Conservation (phyloP, 2,888 invertebrate genomes). For the Cerceris rybyensis region DNA sequence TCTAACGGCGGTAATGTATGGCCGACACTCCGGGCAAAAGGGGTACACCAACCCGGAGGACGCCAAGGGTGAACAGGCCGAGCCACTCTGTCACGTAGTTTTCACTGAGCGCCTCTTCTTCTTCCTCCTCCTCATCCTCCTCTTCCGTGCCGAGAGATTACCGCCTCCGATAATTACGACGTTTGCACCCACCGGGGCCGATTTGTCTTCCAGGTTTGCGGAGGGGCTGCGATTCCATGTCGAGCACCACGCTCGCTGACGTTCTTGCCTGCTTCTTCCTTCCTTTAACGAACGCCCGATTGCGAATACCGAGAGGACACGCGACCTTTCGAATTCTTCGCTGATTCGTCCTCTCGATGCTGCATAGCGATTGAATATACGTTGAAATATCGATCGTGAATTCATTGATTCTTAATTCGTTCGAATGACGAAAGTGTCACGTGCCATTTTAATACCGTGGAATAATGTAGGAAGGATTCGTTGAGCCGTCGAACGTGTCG, state of each 20-base stretch:
- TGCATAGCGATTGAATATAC: no score
- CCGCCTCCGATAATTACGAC: conserved; percentile 73
- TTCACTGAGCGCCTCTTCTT: conserved; percentile 68
- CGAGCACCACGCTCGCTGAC: conserved; percentile 56
- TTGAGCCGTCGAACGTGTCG: no score
- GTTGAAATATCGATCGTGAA: no score
- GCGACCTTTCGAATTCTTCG: no score
- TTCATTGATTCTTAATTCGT: no score
- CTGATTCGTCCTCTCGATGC: no score
- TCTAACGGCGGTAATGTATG: conserved; percentile 74
- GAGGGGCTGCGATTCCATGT: conserved; percentile 61
- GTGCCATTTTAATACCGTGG: no score
- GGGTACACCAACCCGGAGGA: conserved; percentile 63
- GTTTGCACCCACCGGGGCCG: conserved; percentile 72
- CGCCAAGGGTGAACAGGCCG: conserved; percentile 69
- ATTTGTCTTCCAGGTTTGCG: conserved; percentile 71
- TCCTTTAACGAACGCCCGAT: conserved; percentile 18
- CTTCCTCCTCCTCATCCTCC: conserved; percentile 51
- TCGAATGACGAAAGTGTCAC: no score
- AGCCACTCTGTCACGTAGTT: conserved; percentile 73
- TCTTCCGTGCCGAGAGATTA: conserved; percentile 67
- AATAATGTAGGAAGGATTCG: no score
- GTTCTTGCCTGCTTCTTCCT: conserved; percentile 45
- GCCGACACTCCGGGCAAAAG: conserved; percentile 67
- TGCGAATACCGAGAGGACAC: no score